Percentiles rank a stretch among this genome's conserved stretches.
Conservation (phyloP, 2,888 invertebrate species). For the Volucella zonaria region DNA sequence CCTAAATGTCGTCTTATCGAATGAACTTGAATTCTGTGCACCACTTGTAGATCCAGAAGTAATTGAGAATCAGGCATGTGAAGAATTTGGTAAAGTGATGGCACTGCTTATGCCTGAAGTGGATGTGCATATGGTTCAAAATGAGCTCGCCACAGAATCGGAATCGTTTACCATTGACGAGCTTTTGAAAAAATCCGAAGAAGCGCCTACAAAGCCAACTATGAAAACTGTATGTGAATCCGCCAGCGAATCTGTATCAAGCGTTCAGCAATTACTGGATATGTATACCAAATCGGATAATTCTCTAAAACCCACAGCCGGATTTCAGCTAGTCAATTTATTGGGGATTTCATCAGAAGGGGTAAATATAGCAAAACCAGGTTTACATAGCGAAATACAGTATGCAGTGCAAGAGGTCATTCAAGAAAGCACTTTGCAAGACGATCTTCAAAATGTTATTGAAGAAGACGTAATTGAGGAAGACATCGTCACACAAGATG, state of each 20-base stretch:
- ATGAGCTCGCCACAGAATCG: constrained; percentile 43
- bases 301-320: constrained; percentile 18
- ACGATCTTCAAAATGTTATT: constrained; percentile 13
- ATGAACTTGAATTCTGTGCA: constrained; percentile 62
- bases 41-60: constrained; percentile 47
- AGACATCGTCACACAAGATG: neutral
- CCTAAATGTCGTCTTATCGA: constrained; percentile 44
- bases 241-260: neutral
- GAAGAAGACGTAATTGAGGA: constrained; percentile 53
- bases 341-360: constrained; percentile 22
- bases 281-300: constrained; percentile 32
- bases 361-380: neutral
- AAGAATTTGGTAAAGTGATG: constrained; percentile 58
- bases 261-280: constrained; percentile 13
- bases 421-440: neutral
- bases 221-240: neutral
- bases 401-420: constrained; percentile 42
- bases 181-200: constrained; percentile 21
- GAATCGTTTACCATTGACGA: constrained; percentile 34
- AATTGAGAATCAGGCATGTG: constrained; percentile 44
- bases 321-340: constrained; percentile 39
- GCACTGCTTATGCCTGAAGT: constrained; percentile 63
- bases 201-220: no score
- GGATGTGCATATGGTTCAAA: constrained; percentile 36
- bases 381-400: constrained; percentile 8